Conservation (phyloP, 2,797 vertebrate species). For the Acanthiza pusilla region DNA sequence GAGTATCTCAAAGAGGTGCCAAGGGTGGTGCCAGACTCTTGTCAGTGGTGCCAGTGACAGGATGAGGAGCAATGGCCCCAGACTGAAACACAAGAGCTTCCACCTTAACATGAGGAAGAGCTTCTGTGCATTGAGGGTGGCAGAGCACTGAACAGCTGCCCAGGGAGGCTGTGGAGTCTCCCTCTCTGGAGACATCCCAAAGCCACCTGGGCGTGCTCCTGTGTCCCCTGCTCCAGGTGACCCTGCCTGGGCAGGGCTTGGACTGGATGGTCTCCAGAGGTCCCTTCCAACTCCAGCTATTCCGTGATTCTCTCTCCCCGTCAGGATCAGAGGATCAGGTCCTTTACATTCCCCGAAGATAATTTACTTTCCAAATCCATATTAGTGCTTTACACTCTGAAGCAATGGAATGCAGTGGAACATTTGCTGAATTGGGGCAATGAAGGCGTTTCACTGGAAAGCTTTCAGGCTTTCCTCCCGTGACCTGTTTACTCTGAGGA, state of each 20-base stretch:
- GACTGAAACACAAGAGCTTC: neutral
- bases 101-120: neutral
- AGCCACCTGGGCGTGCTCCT: neutral
- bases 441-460: neutral
- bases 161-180: neutral
- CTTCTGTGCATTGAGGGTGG: neutral
- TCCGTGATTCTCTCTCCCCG: neutral
- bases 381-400: neutral
- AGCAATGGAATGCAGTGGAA: neutral
- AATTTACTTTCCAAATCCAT: neutral
- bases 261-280: neutral
- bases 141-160: neutral
- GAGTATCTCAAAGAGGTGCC: neutral
- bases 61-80: neutral
- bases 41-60: neutral
- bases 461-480: neutral
- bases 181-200: neutral
- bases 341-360: neutral
- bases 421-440: neutral
- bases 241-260: neutral
- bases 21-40: neutral
- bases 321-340: neutral
- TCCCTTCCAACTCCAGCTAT: accelerated
- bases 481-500: neutral
- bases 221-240: neutral